Conservation (phyloP, 2,113 vertebrate genomes). For the Callopanchax toddi region DNA sequence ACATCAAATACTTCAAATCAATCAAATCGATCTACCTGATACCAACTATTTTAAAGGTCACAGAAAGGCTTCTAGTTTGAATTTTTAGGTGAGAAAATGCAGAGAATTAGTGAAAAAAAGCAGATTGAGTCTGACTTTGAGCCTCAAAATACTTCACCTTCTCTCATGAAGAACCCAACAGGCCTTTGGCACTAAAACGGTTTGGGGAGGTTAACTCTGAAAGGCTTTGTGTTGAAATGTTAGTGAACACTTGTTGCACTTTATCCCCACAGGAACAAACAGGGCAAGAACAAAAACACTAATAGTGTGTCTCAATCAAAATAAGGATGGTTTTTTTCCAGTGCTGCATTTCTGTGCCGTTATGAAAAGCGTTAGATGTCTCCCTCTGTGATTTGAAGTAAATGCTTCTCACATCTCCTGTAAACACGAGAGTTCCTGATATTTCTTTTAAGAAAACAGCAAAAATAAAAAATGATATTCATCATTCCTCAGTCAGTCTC, state of each 20-base stretch:
- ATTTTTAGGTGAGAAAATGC: no score
- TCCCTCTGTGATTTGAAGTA: constrained; percentile 7
- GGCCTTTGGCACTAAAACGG: background rate
- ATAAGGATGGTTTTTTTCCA: background rate
- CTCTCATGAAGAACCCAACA: background rate
- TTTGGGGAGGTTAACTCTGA: constrained; percentile 15
- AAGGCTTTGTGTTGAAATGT: constrained; percentile 28
- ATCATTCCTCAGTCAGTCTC: background rate
- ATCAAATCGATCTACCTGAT: background rate
- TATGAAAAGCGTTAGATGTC: background rate
- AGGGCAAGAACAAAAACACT: constrained; percentile 8
- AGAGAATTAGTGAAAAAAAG: no score
- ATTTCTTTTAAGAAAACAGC: background rate
- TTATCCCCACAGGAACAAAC: constrained; percentile 12
- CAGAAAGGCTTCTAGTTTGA: background rate
- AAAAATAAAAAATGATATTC: background rate
- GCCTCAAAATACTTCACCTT: background rate
- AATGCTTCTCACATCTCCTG: background rate
- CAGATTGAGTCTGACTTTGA: background rate
- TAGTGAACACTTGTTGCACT: constrained; percentile 39
- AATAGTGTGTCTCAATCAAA: background rate
- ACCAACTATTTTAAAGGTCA: background rate
- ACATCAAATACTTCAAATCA: no score
- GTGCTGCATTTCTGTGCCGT: background rate
- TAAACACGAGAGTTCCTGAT: background rate